Conservation (phyloP, 2,888 invertebrate species). For the Aspidiotus destructor region DNA sequence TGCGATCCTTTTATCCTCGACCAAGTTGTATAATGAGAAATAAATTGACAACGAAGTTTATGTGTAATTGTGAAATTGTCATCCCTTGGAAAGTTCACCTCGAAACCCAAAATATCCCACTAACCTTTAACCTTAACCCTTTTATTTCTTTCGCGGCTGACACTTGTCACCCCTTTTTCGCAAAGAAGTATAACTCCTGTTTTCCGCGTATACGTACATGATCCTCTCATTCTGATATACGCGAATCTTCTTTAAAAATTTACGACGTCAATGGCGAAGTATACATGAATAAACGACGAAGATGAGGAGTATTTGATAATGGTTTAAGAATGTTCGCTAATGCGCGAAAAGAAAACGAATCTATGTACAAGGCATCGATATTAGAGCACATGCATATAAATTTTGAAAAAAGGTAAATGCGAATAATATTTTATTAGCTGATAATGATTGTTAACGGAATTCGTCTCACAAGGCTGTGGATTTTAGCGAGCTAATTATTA, state of each 20-base stretch:
- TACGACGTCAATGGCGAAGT: too few species aligned
- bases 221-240: background rate
- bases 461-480: background rate
- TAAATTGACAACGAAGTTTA: constrained; percentile 32
- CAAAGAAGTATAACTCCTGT: constrained; percentile 1
- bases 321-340: too few species aligned
- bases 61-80: constrained; percentile 32
- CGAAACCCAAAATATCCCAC: constrained; percentile 32
- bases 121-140: constrained; percentile 32
- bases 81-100: constrained; percentile 26
- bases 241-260: background rate
- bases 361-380: background rate
- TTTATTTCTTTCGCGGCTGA: constrained; percentile 15
- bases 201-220: background rate
- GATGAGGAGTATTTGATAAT: too few species aligned
- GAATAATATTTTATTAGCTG: constrained; percentile 25
- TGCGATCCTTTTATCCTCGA: constrained; percentile 10
- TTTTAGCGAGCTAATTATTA: background rate
- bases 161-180: constrained; percentile 26
- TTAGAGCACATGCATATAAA: too few species aligned
- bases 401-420: background rate
- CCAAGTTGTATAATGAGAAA: constrained; percentile 31
- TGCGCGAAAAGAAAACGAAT: background rate
- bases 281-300: too few species aligned
- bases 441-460: constrained; percentile 31